A percentile compares a stretch with the other conserved stretches of the same genome.
Evolutionary conservation across 2,888 invertebrate genomes (phyloP).

Genomic region (Pollenia labialis): DNA sequence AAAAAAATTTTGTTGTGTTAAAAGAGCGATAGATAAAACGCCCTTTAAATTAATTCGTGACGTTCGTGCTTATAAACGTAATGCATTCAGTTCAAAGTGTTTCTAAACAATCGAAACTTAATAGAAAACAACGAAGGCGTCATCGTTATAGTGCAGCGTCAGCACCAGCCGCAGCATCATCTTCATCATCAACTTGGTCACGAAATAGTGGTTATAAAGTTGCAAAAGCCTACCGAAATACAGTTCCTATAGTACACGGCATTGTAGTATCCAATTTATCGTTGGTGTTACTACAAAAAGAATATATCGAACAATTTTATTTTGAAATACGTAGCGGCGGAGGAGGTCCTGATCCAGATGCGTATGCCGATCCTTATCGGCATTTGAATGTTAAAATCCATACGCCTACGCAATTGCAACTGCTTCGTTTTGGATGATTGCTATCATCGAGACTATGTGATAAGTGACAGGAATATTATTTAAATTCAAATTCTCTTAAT

Average conservation of each 20-base stretch:
- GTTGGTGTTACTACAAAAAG: constrained; percentile 79
- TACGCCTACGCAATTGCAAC: constrained; percentile 41
- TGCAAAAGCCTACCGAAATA: constrained; percentile 57
- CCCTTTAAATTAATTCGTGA: constrained; percentile 60
- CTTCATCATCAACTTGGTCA: constrained; percentile 34
- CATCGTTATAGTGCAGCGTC: constrained; percentile 61
- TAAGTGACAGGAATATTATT: constrained; percentile 63
- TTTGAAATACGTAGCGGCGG: constrained; percentile 82
- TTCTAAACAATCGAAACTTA: constrained; percentile 77
- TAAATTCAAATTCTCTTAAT: constrained; percentile 42
- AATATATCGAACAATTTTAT: constrained; percentile 81
- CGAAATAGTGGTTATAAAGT: constrained; percentile 48
- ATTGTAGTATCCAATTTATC: constrained; percentile 73
- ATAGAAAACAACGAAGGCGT: constrained; percentile 74
- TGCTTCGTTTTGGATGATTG: constrained; percentile 78
- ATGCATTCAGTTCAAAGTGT: constrained; percentile 80
- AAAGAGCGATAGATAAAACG: constrained; percentile 59
- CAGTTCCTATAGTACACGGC: constrained; percentile 68
- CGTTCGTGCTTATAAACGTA: constrained; percentile 75
- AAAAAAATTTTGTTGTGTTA: constrained; percentile 29
- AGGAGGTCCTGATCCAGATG: constrained; percentile 77
- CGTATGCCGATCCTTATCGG: constrained; percentile 55
- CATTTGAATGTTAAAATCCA: constrained; percentile 41
- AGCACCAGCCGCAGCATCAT: constrained; percentile 47
- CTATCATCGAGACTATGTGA: constrained; percentile 59